Evolutionary conservation across 2,113 vertebrate genomes (phyloP), one percentile per base, ranked within the genome.

Genomic region (Gavialis gangeticus): DNA sequence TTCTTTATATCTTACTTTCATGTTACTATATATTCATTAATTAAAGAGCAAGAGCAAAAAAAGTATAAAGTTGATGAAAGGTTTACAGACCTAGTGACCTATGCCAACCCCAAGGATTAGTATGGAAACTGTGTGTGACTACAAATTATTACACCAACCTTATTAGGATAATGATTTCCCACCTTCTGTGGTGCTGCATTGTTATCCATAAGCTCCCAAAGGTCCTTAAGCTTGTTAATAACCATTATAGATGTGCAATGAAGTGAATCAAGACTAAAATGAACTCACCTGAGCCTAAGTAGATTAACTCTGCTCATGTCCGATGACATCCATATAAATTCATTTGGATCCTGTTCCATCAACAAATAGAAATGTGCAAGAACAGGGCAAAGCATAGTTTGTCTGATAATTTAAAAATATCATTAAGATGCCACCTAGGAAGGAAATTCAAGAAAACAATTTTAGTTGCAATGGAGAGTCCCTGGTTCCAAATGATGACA

Each of bases 141-240:
- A 97, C 97, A 98, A 98, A 98, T 98, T 98, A 98, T 98, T 99
- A 99, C 98, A 98, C 98, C 95, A 90, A 94, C 97, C 97, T 98
- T 97, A 99, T 99, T 99, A 99, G 98, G 98, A 99, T 99, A 99
- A 99, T 99, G 98, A 99, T 98, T 99, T 98, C 98, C 98, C 98
- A 91, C 98, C 97, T 98, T 98, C 97, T 96, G 96, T 94, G 88
- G 98, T 73, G 88, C 97, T 97, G 97, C 97, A 97, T 98, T 98
- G 98, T 98, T 98, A 99, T 98, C 98, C 98, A 97, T 98, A 98
- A 98, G 97, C 98, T 99, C 99, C 99, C 99, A 98, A 98, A 98
- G 98, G 98, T 99, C 98, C 98, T 99, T 98, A 99, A 99, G 99
- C 99, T 99, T 99, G 99, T 99, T 99, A 99, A 99, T 99, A 99